Conservation (phyloP, 2,888 invertebrate species). For the Xanthorhoe spadicearia region DNA sequence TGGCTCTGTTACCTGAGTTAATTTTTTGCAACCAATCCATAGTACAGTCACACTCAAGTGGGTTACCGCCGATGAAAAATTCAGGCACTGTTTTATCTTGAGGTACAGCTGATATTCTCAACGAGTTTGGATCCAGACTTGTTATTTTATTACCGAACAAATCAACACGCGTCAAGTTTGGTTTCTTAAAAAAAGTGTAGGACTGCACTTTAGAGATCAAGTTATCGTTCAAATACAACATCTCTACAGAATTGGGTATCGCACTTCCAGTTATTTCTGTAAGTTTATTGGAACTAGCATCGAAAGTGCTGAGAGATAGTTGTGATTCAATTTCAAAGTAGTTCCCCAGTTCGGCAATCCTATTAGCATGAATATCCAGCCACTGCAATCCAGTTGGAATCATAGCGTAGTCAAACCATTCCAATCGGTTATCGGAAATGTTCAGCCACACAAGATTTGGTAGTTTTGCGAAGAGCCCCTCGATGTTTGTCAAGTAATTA, state of each 20-base stretch:
- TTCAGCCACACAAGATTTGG: constrained; percentile 94
- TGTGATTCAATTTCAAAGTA: constrained; percentile 93
- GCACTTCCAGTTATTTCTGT: constrained; percentile 93
- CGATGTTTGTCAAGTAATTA: constrained; percentile 91
- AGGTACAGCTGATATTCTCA: constrained; percentile 90
- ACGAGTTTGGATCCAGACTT: constrained; percentile 89
- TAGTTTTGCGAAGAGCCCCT: constrained; percentile 91
- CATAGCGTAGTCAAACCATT: constrained; percentile 93
- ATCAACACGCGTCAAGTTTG: constrained; percentile 92
- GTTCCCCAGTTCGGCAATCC: constrained; percentile 92
- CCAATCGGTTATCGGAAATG: constrained; percentile 93
- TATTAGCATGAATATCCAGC: constrained; percentile 93
- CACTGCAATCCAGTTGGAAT: constrained; percentile 93
- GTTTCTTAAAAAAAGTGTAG: constrained; percentile 94
- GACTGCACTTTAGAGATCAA: constrained; percentile 92
- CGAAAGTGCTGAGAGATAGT: constrained; percentile 91
- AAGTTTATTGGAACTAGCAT: constrained; percentile 92
- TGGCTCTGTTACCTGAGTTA: constrained; percentile 89
- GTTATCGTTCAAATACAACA: constrained; percentile 92
- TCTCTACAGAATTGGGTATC: constrained; percentile 92
- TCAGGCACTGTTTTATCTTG: constrained; percentile 90
- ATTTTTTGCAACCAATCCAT: constrained; percentile 96
- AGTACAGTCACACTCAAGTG: constrained; percentile 94
- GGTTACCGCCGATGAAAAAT: constrained; percentile 94
- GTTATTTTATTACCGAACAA: constrained; percentile 92